These are phyloP conservation scores for Paedocypris micromegethes DNA, from an alignment of 2,797 vertebrate genomes.

Conservation along the genomic window DNA sequence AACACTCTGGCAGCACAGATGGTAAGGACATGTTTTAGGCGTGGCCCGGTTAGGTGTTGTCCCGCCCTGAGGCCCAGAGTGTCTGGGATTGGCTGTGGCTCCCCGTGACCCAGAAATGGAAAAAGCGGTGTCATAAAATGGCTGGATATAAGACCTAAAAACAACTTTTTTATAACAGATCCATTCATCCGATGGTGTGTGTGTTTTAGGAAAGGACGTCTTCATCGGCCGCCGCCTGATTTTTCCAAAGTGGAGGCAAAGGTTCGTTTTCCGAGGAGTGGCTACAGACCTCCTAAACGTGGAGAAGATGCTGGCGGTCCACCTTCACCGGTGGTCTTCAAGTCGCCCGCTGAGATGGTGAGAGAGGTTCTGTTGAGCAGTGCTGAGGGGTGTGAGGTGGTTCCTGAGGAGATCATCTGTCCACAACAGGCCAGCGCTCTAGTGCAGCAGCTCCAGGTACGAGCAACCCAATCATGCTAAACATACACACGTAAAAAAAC, in stretches of 20 bases:
- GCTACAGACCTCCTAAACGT: conserved; percentile 79
- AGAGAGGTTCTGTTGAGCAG: conserved; percentile 77
- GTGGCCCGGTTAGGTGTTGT: too few species aligned
- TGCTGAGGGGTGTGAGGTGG: conserved; percentile 43
- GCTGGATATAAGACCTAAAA: too few species aligned
- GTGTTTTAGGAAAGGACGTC: conserved; percentile 60
- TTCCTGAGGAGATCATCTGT: conserved; percentile 69
- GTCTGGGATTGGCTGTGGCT: too few species aligned
- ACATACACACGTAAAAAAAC: too few species aligned
- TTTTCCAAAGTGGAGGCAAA: conserved; percentile 84
- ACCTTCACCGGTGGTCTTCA: conserved; percentile 65
- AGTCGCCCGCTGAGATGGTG: conserved; percentile 86
- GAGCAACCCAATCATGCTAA: too few species aligned
- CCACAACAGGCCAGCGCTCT: conserved; percentile 76
- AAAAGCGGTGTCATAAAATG: too few species aligned
- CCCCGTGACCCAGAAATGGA: too few species aligned
- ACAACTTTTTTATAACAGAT: neutral
- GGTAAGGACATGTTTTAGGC: too few species aligned
- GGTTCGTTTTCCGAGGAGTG: conserved; percentile 75
- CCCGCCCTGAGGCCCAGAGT: too few species aligned
- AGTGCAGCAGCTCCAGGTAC: conserved; percentile 87
- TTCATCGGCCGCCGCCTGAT: conserved; percentile 77
- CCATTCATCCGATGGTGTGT: conserved; percentile 14
- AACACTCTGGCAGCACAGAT: too few species aligned
- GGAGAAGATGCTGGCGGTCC: conserved; percentile 27